Conservation (phyloP, 1,140 invertebrate genomes). For the Zaprionus taronus region DNA sequence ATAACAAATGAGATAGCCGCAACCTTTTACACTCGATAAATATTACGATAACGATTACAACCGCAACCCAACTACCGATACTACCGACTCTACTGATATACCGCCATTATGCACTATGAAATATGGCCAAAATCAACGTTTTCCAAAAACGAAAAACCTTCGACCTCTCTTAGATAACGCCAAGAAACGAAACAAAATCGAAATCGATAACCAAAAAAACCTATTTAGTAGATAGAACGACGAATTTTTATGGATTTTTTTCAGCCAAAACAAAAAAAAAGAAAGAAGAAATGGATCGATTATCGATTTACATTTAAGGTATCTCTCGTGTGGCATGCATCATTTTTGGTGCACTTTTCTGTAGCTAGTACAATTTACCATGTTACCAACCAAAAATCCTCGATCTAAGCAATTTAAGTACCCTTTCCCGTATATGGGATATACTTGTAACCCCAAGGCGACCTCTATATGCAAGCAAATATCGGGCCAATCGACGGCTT, state of each 20-base stretch:
- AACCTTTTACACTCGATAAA: slow-evolving; percentile 47
- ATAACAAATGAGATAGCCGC: slow-evolving; percentile 19
- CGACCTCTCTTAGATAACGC: slow-evolving; percentile 70
- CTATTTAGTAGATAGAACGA: slow-evolving; percentile 69
- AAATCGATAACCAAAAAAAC: slow-evolving; percentile 10
- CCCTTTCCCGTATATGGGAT: background rate
- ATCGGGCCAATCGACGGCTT: background rate
- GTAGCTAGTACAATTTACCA: slow-evolving; percentile 73
- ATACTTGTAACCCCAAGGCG: background rate
- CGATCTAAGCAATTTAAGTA: slow-evolving; percentile 27
- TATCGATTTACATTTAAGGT: slow-evolving; percentile 53
- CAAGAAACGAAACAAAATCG: slow-evolving; percentile 34
- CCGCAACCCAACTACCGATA: slow-evolving; percentile 63
- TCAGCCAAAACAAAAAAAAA: slow-evolving; percentile 37
- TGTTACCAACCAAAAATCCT: slow-evolving; percentile 54
- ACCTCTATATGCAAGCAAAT: slow-evolving; percentile 6
- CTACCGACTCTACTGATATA: slow-evolving; percentile 65
- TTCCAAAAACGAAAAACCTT: slow-evolving; percentile 77
- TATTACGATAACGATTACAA: slow-evolving; percentile 26
- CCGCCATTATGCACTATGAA: slow-evolving; percentile 35
- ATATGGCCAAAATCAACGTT: slow-evolving; percentile 76
- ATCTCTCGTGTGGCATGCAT: slow-evolving; percentile 10
- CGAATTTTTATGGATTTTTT: slow-evolving; percentile 77
- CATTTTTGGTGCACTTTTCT: slow-evolving; percentile 47
- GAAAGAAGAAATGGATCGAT: background rate